phyloP scores from a whole-genome alignment of 1,140 invertebrate genomes.

The Euglossa dilemma region DNA sequence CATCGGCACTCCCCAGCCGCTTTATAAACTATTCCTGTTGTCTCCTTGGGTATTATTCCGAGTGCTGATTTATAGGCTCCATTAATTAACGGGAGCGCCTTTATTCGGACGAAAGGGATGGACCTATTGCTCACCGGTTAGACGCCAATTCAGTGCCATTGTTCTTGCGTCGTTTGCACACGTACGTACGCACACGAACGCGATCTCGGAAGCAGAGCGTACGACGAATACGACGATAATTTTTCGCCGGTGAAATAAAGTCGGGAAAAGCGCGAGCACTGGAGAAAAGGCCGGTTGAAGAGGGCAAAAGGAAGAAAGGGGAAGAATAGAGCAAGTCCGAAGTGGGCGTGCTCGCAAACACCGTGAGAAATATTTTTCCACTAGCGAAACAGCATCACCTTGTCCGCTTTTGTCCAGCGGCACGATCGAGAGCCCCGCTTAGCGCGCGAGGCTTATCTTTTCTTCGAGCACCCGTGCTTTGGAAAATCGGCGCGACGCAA shows the following conservation, averaged over 20 bases:
- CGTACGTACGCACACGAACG: constrained; percentile 50
- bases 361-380: constrained; percentile 78
- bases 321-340: constrained; percentile 67
- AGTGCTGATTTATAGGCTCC: constrained; percentile 80
- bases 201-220: constrained; percentile 25
- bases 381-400: constrained; percentile 58
- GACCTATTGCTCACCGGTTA: constrained; percentile 82
- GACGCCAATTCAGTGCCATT: constrained; percentile 81
- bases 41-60: constrained; percentile 82
- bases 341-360: constrained; percentile 65
- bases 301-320: constrained; percentile 65
- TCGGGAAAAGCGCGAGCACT: constrained; percentile 68
- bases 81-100: constrained; percentile 81
- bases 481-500: too few species aligned
- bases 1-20: constrained; percentile 70
- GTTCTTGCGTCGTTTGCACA: constrained; percentile 82
- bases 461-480: too few species aligned
- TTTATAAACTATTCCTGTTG: constrained; percentile 83
- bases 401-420: constrained; percentile 20
- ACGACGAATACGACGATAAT: constrained; percentile 66
- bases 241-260: constrained; percentile 75
- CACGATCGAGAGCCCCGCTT: neutral
- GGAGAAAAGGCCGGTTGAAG: constrained; percentile 62
- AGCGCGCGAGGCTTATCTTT: neutral
- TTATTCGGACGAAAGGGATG: constrained; percentile 81